A percentile compares a stretch with the other conserved stretches of the same genome.
Evolutionary conservation across 2,888 invertebrate species (phyloP).

Genomic region (Subacronicta megacephala): DNA sequence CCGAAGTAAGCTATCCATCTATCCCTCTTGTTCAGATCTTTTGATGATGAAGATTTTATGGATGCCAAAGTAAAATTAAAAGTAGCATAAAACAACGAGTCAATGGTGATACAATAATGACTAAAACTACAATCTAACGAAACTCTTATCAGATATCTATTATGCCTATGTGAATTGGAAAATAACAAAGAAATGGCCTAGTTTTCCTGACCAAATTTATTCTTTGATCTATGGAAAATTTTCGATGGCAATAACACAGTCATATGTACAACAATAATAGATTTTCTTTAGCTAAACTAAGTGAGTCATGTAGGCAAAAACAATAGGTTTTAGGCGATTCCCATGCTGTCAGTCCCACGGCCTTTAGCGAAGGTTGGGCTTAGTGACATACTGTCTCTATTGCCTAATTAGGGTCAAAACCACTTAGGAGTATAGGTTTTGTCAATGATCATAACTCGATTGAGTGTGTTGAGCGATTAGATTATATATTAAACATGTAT

Average conservation of each 20-base stretch:
- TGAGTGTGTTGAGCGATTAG: neutral
- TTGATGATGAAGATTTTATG: too few relatives aligned
- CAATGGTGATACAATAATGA: too few relatives aligned
- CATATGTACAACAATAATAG: slow-evolving; percentile 12
- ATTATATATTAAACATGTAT: too few relatives aligned
- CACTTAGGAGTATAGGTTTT: slow-evolving; percentile 36
- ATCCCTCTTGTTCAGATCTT: too few relatives aligned
- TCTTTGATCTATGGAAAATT: neutral
- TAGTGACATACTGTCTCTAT: slow-evolving; percentile 58
- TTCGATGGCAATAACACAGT: neutral
- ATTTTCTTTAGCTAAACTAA: slow-evolving; percentile 26
- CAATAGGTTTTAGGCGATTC: slow-evolving; percentile 69
- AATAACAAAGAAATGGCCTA: neutral
- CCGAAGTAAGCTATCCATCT: too few relatives aligned
- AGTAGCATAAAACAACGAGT: too few relatives aligned
- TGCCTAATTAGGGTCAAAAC: slow-evolving; percentile 60
- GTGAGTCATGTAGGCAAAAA: slow-evolving; percentile 53
- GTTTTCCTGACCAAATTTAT: neutral
- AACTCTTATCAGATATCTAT: neutral
- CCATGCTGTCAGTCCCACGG: slow-evolving; percentile 71
- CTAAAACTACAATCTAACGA: neutral
- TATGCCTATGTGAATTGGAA: neutral
- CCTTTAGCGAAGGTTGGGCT: slow-evolving; percentile 60
- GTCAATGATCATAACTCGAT: neutral
- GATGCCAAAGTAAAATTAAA: too few relatives aligned